Base-by-base conservation (phyloP, 2,113 vertebrate species). In the Heptranchias perlo region DNA sequence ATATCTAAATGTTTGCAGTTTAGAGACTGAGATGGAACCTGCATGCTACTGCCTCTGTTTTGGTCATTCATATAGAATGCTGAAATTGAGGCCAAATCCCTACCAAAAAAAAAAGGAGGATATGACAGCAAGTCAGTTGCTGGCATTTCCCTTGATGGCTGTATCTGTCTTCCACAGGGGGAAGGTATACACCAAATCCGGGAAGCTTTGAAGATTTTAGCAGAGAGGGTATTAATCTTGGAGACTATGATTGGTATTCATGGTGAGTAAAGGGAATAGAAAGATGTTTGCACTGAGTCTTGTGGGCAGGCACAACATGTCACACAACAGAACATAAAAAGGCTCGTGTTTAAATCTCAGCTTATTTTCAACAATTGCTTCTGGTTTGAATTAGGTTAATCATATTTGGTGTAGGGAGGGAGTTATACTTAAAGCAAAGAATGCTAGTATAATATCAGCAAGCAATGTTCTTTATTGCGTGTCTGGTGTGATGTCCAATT, bases 231-330 rank as follows among this genome's bases (percentile, higher is more conserved):
- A 98, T 99, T 99, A 98, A 99, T 99, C 98, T 98, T 99, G 97
- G 99, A 99, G 98, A 99, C 99, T 98, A 99, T 99, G 99, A 99
- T 99, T 98, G 99, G 99, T 99, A 99, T 99, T 97, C 99, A 99
- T 97, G 99, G 99, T 99, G 99, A 99, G 99, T 99, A 99, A 98
- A 97, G 97, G 65, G 94, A 69, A 97, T 97, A 97, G 97, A 96
- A 95, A 97, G 97, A 96, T 94, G 94, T 95, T 95, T 95, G 94
- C 44, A 95, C 94, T 4, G 65, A 95, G 93, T 47, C 11, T 95
- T 69, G 39, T 95, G 94, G 65, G 25, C 94, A 69, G 21, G 47
- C 64, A 69, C 64, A 93, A 93, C 58, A 39, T 31, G n/a, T 23
- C 58, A 93, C 89, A 93, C 89, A 93, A 93, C 89, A 62, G 89